Conservation (phyloP, 2,113 vertebrate species). For the Phalacrocorax aristotelis region DNA sequence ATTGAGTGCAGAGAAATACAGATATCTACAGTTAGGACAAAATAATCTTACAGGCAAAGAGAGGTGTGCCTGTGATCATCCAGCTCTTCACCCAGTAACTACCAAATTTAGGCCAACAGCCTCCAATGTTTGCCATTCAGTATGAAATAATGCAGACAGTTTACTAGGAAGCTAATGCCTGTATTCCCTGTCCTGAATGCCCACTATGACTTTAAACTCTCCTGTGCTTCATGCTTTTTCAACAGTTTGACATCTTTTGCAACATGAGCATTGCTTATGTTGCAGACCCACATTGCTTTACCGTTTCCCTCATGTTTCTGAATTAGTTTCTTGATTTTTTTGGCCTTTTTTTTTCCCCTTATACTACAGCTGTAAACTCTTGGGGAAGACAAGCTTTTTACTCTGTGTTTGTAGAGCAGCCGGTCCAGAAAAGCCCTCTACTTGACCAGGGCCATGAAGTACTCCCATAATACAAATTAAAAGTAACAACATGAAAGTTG, state of each 20-base stretch:
- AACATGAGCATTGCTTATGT: neutral
- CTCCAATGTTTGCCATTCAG: neutral
- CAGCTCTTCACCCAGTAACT: neutral
- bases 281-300: rapidly evolving
- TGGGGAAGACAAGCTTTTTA: neutral
- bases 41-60: neutral
- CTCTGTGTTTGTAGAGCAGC: neutral
- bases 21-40: neutral
- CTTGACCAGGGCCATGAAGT: rapidly evolving
- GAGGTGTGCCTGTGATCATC: neutral
- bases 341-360: neutral
- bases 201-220: neutral
- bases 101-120: neutral
- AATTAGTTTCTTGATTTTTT: neutral
- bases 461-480: neutral
- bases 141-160: neutral
- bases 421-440: neutral
- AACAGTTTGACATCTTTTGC: neutral
- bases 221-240: neutral
- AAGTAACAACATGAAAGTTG: neutral
- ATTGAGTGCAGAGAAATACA: neutral
- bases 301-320: neutral
- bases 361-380: neutral
- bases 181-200: neutral
- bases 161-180: neutral